A percentile compares a stretch with the other conserved stretches of the same genome.
These are phyloP conservation scores for Percopsis omiscomaycus DNA, from an alignment of 2,797 vertebrate genomes.

Conservation along the genomic window DNA sequence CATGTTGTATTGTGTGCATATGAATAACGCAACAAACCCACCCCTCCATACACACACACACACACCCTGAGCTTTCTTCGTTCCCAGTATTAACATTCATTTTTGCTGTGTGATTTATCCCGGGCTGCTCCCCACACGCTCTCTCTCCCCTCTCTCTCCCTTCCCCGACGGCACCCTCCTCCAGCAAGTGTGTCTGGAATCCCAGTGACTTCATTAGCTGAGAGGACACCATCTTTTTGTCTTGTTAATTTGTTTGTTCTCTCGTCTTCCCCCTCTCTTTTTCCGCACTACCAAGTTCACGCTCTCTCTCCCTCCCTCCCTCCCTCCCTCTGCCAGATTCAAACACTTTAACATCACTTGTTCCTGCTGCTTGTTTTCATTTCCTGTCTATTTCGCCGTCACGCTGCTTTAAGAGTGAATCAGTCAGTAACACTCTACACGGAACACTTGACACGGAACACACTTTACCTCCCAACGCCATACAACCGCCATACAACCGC, in stretches of 20 bases:
- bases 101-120: constrained; percentile 70
- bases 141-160: neutral
- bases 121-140: constrained; percentile 62
- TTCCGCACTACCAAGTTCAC: constrained; percentile 20
- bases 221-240: constrained; percentile 49
- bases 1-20: constrained; percentile 32
- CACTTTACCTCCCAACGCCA: constrained; percentile 13
- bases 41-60: constrained; percentile 36
- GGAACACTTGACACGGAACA: constrained; percentile 54
- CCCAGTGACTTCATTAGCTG: constrained; percentile 53
- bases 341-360: constrained; percentile 39
- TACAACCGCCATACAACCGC: no score
- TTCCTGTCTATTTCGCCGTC: constrained; percentile 52
- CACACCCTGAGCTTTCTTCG: constrained; percentile 43
- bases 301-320: constrained; percentile 8
- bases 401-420: constrained; percentile 45
- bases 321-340: constrained; percentile 4
- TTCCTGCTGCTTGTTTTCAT: constrained; percentile 54
- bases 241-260: constrained; percentile 40
- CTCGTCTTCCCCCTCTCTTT: constrained; percentile 22
- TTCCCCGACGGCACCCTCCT: constrained; percentile 34
- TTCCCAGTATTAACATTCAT: constrained; percentile 54
- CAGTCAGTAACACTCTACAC: constrained; percentile 48
- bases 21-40: constrained; percentile 54
- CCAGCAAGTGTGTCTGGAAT: constrained; percentile 57